Evolutionary conservation across 2,113 vertebrate species (phyloP).

Genomic region (Microtus pennsylvanicus): DNA sequence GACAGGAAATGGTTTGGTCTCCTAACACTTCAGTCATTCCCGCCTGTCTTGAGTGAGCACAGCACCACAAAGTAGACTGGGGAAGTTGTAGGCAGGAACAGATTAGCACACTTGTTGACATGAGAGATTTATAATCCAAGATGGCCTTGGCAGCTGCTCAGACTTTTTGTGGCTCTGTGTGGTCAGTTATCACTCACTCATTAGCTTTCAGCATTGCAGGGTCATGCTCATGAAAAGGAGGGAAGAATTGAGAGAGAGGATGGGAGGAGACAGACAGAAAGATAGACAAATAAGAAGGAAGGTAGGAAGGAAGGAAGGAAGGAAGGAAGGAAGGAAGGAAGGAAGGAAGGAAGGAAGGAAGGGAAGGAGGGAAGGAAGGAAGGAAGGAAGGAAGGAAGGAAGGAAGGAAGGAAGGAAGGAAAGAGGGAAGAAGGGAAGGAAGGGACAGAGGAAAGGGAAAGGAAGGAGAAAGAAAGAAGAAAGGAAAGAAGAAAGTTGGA

Average conservation of each 20-base stretch:
- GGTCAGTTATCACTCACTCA: neutral
- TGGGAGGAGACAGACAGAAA: neutral
- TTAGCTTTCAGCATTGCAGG: neutral
- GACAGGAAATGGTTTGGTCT: neutral
- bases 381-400: no score
- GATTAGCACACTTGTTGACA: neutral
- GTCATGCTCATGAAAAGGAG: neutral
- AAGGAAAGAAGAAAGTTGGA: no score
- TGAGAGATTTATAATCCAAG: neutral
- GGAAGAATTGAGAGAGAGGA: neutral
- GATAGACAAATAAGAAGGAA: neutral
- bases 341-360: neutral
- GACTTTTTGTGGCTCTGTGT: neutral
- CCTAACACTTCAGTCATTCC: neutral
- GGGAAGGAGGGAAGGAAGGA: accelerated
- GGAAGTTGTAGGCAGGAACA: neutral
- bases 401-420: no score
- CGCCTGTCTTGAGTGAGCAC: neutral
- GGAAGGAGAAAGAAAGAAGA: no score
- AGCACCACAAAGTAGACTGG: neutral
- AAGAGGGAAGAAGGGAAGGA: accelerated
- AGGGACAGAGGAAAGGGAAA: no score
- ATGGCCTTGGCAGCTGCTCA: neutral
- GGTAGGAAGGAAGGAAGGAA: no score
- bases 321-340: no score